Conservation (phyloP, 2,113 vertebrate species). For the Coracopsis vasa region DNA sequence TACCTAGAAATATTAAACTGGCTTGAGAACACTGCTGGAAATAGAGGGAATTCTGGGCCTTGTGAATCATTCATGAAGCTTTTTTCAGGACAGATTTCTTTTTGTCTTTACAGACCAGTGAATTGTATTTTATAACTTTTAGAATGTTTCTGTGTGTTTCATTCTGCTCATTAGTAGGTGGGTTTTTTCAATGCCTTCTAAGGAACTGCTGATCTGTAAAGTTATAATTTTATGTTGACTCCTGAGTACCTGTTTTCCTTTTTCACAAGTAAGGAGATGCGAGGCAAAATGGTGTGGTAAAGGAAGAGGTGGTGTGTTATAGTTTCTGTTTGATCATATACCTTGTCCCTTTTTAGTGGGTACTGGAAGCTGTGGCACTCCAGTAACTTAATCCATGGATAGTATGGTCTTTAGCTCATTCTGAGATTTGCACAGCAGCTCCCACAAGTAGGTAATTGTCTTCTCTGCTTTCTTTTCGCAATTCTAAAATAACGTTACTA, state of each 20-base stretch:
- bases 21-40: conserved; percentile 23
- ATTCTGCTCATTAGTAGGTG: neutral
- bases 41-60: neutral
- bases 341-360: neutral
- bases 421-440: neutral
- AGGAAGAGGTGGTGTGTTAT: neutral
- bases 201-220: neutral
- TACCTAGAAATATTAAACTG: conserved; percentile 35
- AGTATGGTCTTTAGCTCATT: neutral
- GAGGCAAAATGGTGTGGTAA: neutral
- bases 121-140: neutral
- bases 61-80: conserved; percentile 25
- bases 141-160: neutral
- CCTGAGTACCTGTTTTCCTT: neutral
- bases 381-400: neutral
- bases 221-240: neutral
- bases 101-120: neutral
- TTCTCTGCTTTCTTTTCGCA: neutral
- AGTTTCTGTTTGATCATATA: neutral
- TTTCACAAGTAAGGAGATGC: neutral
- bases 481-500: neutral
- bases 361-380: neutral
- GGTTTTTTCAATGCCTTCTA: neutral
- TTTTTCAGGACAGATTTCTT: conserved; percentile 30
- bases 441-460: neutral